Conservation (phyloP, 2,888 invertebrate genomes). For the Tetragnatha montana region DNA sequence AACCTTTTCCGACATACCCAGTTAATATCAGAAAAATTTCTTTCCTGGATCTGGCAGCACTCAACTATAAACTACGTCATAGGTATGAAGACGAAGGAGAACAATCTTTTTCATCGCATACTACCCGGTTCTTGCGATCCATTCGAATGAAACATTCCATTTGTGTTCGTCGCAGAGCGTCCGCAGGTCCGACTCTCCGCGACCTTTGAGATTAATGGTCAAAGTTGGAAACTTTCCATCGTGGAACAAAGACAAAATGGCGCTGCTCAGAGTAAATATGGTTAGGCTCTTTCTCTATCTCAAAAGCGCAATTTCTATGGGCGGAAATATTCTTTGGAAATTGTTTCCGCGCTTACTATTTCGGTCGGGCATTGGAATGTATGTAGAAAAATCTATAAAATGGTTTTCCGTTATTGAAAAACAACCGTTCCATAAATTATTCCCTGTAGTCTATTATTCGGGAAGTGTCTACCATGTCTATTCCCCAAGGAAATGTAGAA, state of each 20-base stretch:
- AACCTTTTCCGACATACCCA: too few species aligned
- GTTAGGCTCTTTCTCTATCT: background rate
- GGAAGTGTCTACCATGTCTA: too few species aligned
- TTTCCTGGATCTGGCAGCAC: too few species aligned
- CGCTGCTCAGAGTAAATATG: background rate
- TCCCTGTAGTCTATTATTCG: background rate
- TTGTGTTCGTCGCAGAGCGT: too few species aligned
- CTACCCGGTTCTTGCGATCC: too few species aligned
- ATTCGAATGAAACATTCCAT: too few species aligned
- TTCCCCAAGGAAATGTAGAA: too few species aligned
- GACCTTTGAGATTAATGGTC: background rate
- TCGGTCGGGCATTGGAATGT: background rate
- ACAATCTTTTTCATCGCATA: too few species aligned
- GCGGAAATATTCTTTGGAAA: background rate
- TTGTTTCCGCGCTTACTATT: background rate
- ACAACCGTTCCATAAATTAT: background rate
- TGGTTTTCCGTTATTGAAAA: background rate
- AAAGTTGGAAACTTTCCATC: slow-evolving; percentile 1
- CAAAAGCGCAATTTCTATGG: background rate
- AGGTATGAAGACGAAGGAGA: too few species aligned
- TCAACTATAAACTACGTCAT: too few species aligned
- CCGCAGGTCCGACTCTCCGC: background rate
- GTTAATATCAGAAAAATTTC: too few species aligned
- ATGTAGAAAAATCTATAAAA: background rate
- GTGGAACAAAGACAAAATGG: background rate